A percentile compares a stretch with the other conserved stretches of the same genome.
Evolutionary conservation across 2,888 invertebrate genomes (phyloP).

Genomic region (Myathropa florea): DNA sequence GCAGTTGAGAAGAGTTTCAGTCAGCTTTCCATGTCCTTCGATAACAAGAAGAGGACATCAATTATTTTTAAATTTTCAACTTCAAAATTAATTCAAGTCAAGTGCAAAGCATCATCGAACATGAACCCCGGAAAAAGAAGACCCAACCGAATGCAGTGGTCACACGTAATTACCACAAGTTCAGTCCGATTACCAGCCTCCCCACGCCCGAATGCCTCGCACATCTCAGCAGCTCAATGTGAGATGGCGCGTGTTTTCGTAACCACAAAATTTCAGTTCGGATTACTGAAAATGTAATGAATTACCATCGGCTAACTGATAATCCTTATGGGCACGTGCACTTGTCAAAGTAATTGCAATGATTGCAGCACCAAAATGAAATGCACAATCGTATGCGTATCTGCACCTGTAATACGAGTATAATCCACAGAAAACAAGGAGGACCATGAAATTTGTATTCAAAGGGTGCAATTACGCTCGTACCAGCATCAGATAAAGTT

Average conservation of each 20-base stretch:
- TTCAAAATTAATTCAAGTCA: not conserved
- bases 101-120: not conserved
- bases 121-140: not conserved
- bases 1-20: too few relatives aligned
- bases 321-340: conserved; percentile 56
- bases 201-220: not conserved
- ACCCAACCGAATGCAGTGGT: not conserved
- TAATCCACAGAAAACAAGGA: conserved; percentile 18
- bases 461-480: conserved; percentile 61
- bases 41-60: not conserved
- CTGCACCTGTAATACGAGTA: conserved; percentile 60
- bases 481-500: conserved; percentile 52
- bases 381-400: conserved; percentile 32
- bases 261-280: conserved; percentile 51
- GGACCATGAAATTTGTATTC: conserved; percentile 57
- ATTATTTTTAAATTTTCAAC: not conserved
- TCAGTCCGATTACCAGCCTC: not conserved
- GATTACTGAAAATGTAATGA: conserved; percentile 48
- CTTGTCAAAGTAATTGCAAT: conserved; percentile 66
- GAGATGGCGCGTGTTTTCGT: conserved; percentile 47
- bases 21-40: too few relatives aligned
- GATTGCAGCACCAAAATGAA: conserved; percentile 36
- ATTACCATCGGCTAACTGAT: conserved; percentile 29
- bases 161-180: not conserved
- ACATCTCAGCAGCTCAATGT: not conserved